A percentile compares a stretch with the other conserved stretches of the same genome.
phyloP scores from a whole-genome alignment of 2,888 invertebrate species.

The Melieria omissa region DNA sequence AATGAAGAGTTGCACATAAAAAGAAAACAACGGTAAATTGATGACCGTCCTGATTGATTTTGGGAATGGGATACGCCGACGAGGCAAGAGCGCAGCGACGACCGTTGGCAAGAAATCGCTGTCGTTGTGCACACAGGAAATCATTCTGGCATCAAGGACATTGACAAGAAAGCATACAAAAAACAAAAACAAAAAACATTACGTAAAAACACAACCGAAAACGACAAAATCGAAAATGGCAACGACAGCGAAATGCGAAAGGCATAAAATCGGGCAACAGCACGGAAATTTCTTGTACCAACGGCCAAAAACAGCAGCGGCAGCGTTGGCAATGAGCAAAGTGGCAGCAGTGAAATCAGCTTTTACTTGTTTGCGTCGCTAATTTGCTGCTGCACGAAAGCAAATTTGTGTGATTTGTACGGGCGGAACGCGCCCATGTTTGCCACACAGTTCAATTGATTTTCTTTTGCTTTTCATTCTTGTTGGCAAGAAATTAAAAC shows the following conservation, averaged over 20 bases:
- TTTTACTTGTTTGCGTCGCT: background rate
- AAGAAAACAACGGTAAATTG: slow-evolving; percentile 22
- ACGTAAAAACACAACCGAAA: background rate
- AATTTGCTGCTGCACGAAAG: too few species aligned
- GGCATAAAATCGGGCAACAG: background rate
- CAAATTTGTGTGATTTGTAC: background rate
- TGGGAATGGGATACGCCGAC: background rate
- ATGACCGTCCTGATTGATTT: slow-evolving; percentile 29
- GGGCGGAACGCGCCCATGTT: background rate
- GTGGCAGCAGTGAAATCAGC: background rate
- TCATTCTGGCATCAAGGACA: slow-evolving; percentile 30
- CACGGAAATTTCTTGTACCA: background rate
- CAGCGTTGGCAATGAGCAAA: too few species aligned
- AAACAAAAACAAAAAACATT: too few species aligned
- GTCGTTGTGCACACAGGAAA: background rate
- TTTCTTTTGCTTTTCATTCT: slow-evolving; percentile 13
- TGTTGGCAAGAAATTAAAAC: slow-evolving; percentile 23
- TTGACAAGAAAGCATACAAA: background rate
- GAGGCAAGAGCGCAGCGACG: too few species aligned
- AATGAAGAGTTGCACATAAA: background rate
- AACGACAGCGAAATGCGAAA: background rate
- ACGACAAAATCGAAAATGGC: too few species aligned
- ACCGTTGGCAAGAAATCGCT: background rate
- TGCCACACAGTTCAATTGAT: slow-evolving; percentile 29
- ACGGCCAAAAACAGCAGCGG: too few species aligned